These are phyloP conservation scores for Hyles lineata DNA, from an alignment of 2,888 invertebrate genomes.

Conservation along the genomic window DNA sequence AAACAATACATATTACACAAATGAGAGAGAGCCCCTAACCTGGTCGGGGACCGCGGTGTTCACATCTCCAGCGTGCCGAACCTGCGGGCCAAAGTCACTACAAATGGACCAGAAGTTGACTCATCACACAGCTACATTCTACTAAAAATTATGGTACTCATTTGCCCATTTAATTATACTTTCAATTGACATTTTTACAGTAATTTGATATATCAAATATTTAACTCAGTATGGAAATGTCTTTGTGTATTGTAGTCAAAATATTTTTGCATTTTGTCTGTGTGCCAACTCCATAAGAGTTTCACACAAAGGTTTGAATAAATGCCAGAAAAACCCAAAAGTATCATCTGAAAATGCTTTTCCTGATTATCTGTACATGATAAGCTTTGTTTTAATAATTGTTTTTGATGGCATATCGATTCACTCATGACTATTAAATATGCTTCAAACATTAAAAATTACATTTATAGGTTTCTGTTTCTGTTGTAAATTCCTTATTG, in stretches of 20 bases:
- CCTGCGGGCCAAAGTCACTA: constrained; percentile 33
- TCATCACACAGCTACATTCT: not conserved
- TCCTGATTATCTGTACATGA: too few species aligned
- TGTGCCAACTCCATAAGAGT: constrained; percentile 14
- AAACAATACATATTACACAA: constrained; percentile 29
- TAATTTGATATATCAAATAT: not conserved
- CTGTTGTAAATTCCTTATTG: too few species aligned
- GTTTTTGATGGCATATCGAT: not conserved
- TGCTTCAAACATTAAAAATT: too few species aligned
- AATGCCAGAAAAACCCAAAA: not conserved
- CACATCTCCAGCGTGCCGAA: constrained; percentile 31
- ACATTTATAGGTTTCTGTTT: too few species aligned
- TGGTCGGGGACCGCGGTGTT: constrained; percentile 30
- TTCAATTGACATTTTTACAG: not conserved
- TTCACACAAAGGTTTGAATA: constrained; percentile 21
- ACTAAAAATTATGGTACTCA: not conserved
- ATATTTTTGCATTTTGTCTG: constrained; percentile 3
- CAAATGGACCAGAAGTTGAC: constrained; percentile 30
- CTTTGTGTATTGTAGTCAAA: not conserved
- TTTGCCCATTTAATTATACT: not conserved
- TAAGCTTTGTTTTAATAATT: not conserved
- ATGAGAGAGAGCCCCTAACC: constrained; percentile 31
- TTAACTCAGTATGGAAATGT: constrained; percentile 2
- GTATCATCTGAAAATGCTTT: not conserved
- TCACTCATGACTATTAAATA: too few species aligned